Evolutionary conservation across 2,888 invertebrate species (phyloP).

Genomic region (Branchinecta sandiegonensis): DNA sequence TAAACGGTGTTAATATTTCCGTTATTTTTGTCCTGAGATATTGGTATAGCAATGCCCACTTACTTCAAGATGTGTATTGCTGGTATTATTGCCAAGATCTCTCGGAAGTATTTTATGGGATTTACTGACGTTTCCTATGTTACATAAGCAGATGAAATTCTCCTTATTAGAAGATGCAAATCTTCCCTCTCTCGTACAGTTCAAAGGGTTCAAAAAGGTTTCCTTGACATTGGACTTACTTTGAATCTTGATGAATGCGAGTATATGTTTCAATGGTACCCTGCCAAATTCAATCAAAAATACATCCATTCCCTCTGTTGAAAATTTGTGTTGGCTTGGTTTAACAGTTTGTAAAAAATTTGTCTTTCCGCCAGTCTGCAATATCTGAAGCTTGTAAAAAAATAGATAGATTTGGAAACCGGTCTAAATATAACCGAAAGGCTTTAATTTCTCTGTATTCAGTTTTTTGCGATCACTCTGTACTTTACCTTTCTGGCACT

Average conservation of each 20-base stretch:
- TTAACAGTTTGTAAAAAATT: not conserved
- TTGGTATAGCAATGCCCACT: constrained; percentile 7
- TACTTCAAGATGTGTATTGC: not conserved
- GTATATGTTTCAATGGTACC: constrained; percentile 8
- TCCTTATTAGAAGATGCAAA: not conserved
- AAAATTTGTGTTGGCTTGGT: not conserved
- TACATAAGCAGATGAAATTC: not conserved
- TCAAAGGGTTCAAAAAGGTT: not conserved
- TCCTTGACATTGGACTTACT: no score
- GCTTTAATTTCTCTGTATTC: no score
- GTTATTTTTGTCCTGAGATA: not conserved
- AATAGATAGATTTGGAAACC: not conserved
- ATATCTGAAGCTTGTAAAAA: not conserved
- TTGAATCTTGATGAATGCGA: constrained; percentile 6
- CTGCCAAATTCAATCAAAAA: not conserved
- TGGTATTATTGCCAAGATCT: no score
- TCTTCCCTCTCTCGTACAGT: not conserved
- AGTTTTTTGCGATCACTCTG: no score
- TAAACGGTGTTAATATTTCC: constrained; percentile 9
- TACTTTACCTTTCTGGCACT: no score
- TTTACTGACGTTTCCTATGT: not conserved
- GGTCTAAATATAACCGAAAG: no score
- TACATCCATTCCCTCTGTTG: not conserved
- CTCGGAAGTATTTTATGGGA: not conserved
- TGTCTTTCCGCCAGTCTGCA: not conserved